Evolutionary conservation across 2,113 vertebrate genomes (phyloP), one percentile per base, ranked within the genome.

Genomic region (Mustela lutreola): DNA sequence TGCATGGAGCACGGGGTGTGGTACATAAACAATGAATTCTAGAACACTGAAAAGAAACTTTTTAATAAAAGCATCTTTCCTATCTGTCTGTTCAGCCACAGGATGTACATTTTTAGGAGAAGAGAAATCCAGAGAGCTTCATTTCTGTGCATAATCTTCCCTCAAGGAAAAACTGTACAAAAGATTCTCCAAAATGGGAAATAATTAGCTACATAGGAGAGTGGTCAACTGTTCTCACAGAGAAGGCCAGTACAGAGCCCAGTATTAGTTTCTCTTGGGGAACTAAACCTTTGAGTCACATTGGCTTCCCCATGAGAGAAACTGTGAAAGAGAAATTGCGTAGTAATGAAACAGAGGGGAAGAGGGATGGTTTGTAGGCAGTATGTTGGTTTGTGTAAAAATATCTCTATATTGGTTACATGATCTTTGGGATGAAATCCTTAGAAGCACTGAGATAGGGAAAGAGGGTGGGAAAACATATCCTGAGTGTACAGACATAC

Each of bases 41-140:
- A 9, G 45, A 45, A 45, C 45, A 45, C 45, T 45, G 45, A 45
- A 45, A 45, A 45, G 45, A 45, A 45, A 1, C 7, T 9, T 45
- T 45, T 45, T 45, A 73, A 71, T 76, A 97, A 84, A 94, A 2
- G 45, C 45, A 28, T 84, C 26, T 84, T 60, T 92, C 80, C 76
- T 97, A 95, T 97, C 91, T 96, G 50, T 33, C 75, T 86, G 9
- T 91, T 53, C 24, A 85, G 19, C 67, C 76, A 96, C 2, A 89
- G 50, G 22, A 88, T 58, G 10, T 78, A 4, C 6, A 91, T 76
- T 71, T 97, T 97, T 90, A 92, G 45, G 5, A 89, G 60, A 63
- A 86, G 80, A 81, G 73, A 88, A 85, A 56, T 53, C 93, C 73
- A 91, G 81, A 50, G 56, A 78, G 33, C 31, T 96, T 92, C 15